A percentile compares a stretch with the other conserved stretches of the same genome.
Conservation (phyloP, 2,888 invertebrate genomes). For the Tetragonisca angustula region DNA sequence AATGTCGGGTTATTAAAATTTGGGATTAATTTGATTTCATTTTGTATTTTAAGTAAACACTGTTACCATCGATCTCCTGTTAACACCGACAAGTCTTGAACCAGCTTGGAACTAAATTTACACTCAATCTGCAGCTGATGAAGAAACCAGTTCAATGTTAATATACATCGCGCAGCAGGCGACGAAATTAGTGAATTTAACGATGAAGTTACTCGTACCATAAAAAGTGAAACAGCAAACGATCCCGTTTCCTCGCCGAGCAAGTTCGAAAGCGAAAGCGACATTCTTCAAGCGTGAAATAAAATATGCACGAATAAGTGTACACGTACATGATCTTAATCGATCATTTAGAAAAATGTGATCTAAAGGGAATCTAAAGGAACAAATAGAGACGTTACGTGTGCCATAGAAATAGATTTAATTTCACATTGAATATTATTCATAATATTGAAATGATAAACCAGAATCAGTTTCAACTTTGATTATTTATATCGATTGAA, state of each 20-base stretch:
- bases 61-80: background rate
- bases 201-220: background rate
- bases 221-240: background rate
- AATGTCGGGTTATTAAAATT: too few species aligned
- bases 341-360: background rate
- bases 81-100: background rate
- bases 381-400: background rate
- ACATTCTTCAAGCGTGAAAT: conserved; percentile 15
- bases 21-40: too few species aligned
- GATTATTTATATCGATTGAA: background rate
- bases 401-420: background rate
- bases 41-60: too few species aligned
- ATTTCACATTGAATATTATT: background rate
- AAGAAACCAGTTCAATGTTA: background rate
- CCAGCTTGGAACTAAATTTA: background rate
- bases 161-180: background rate
- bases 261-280: conserved; percentile 29
- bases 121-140: background rate
- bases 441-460: background rate
- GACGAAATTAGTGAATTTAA: background rate
- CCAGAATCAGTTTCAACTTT: background rate
- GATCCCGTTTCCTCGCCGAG: background rate
- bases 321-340: background rate
- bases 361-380: background rate
- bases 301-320: conserved; percentile 3